phyloP scores from a whole-genome alignment of 2,888 invertebrate genomes.

The Patella depressa region DNA sequence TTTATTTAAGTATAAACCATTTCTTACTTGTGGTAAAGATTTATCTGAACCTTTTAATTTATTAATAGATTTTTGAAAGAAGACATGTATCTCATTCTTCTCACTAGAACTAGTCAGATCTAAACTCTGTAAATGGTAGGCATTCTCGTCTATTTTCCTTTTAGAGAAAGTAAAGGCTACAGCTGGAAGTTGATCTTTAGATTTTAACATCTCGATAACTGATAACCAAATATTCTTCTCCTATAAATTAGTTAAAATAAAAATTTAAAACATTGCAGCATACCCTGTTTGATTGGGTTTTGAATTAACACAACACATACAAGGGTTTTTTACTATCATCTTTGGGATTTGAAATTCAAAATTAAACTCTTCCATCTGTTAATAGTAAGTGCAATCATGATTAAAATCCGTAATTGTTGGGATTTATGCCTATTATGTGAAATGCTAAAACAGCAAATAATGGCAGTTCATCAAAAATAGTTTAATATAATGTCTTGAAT shows the following conservation, averaged over 20 bases:
- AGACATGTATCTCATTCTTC: slow-evolving; percentile 85
- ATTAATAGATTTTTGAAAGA: slow-evolving; percentile 87
- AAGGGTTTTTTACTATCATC: no score
- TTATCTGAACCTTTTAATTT: slow-evolving; percentile 89
- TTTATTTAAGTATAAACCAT: not conserved
- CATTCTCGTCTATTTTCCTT: slow-evolving; percentile 82
- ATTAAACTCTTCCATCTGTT: no score
- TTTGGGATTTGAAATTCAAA: no score
- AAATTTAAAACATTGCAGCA: no score
- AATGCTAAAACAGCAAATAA: no score
- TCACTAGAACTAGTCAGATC: slow-evolving; percentile 89
- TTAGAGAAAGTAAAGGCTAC: slow-evolving; percentile 95
- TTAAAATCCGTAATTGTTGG: no score
- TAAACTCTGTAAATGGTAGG: slow-evolving; percentile 74
- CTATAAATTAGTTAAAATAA: slow-evolving; percentile 69
- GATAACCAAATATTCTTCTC: slow-evolving; percentile 76
- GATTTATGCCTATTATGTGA: no score
- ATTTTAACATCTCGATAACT: slow-evolving; percentile 83
- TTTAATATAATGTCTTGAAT: no score
- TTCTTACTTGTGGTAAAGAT: slow-evolving; percentile 84
- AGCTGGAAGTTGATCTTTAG: slow-evolving; percentile 88
- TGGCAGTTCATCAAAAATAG: no score
- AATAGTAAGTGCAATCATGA: no score
- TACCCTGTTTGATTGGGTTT: no score
- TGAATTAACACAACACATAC: no score